These are phyloP conservation scores for Nanger granti DNA, from an alignment of 2,113 vertebrate genomes.

Conservation along the genomic window DNA sequence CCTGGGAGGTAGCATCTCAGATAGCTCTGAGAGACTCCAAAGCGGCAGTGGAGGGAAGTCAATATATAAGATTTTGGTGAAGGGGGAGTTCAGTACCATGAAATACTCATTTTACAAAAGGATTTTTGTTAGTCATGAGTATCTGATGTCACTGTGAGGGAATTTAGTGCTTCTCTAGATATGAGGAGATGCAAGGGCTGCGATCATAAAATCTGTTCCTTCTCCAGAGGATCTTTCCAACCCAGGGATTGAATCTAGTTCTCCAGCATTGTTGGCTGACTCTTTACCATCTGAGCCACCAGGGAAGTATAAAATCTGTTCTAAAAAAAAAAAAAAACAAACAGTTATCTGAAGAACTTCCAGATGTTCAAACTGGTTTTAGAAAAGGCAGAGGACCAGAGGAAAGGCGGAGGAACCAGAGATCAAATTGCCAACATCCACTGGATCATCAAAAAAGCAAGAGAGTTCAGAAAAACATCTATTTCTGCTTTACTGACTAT, in stretches of 20 bases:
- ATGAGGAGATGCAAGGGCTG: background rate
- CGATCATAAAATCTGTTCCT: background rate
- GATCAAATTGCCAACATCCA: too few species aligned
- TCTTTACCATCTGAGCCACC: background rate
- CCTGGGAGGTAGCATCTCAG: background rate
- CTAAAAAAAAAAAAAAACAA: background rate
- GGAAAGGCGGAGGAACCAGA: too few species aligned
- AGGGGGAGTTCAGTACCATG: background rate
- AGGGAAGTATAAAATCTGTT: background rate
- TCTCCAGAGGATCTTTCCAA: background rate
- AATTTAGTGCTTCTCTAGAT: background rate
- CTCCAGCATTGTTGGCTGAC: fast-evolving
- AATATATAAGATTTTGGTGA: background rate
- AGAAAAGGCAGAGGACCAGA: too few species aligned
- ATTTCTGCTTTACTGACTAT: too few species aligned
- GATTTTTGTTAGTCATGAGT: background rate
- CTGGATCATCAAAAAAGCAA: too few species aligned
- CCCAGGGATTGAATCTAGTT: background rate
- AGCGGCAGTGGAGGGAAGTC: background rate
- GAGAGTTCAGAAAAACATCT: too few species aligned
- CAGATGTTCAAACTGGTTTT: too few species aligned
- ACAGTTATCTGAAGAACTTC: background rate
- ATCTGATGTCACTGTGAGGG: background rate
- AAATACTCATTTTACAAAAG: background rate
- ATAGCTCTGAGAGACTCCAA: background rate